These are phyloP conservation scores for Melitaea cinxia DNA, from an alignment of 1,140 invertebrate genomes.

Conservation along the genomic window DNA sequence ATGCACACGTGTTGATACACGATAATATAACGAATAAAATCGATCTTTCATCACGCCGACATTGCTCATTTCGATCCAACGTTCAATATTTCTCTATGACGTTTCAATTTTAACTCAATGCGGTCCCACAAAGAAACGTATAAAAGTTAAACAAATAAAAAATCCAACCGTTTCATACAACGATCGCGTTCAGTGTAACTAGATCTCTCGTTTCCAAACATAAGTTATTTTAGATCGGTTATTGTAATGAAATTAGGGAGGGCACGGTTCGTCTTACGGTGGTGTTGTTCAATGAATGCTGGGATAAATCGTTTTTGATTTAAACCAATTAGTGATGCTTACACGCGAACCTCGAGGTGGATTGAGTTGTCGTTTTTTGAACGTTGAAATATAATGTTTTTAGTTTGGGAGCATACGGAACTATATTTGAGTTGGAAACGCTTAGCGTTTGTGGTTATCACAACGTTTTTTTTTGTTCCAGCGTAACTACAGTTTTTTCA, in stretches of 20 bases:
- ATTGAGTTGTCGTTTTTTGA: constrained; percentile 53
- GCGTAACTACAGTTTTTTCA: too few relatives aligned
- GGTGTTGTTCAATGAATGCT: constrained; percentile 51
- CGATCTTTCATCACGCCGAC: constrained; percentile 64
- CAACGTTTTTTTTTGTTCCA: too few relatives aligned
- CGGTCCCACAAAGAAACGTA: constrained; percentile 29
- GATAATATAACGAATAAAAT: constrained; percentile 66
- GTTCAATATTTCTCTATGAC: constrained; percentile 70
- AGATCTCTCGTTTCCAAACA: constrained; percentile 35
- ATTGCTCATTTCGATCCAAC: constrained; percentile 49
- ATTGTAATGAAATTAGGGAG: constrained; percentile 29
- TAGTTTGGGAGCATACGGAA: constrained; percentile 34
- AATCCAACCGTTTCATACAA: constrained; percentile 31
- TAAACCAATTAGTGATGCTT: constrained; percentile 79
- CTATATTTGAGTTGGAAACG: not conserved
- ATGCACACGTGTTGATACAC: constrained; percentile 56
- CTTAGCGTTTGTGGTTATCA: too few relatives aligned
- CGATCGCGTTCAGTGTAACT: constrained; percentile 23
- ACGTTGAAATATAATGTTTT: constrained; percentile 44
- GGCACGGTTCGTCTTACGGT: constrained; percentile 39
- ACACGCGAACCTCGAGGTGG: constrained; percentile 59
- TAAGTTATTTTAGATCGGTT: constrained; percentile 20
- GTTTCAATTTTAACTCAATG: constrained; percentile 67
- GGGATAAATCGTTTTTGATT: constrained; percentile 74
- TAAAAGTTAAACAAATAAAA: constrained; percentile 39